phyloP scores from a whole-genome alignment of 2,888 invertebrate genomes.

The Arge pagana region DNA sequence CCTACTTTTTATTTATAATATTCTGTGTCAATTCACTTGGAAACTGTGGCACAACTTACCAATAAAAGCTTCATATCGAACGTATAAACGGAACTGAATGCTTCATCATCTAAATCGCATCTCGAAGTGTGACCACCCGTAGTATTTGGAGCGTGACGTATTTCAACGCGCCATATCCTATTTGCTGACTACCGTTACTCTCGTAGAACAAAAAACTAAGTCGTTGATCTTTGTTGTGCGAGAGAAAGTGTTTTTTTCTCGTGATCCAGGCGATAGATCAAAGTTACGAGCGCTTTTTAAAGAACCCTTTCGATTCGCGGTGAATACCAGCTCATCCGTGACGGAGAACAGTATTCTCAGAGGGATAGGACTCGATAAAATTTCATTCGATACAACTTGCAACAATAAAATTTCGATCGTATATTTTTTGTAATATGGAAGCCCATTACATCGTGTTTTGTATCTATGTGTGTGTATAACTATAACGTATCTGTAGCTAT shows the following conservation, averaged over 20 bases:
- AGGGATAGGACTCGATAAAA: no score
- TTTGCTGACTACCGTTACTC: neutral
- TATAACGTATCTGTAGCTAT: no score
- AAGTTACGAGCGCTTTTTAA: no score
- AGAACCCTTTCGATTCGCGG: no score
- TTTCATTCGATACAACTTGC: no score
- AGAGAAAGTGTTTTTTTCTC: constrained; percentile 26
- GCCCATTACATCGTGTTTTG: constrained; percentile 47
- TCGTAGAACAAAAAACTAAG: neutral
- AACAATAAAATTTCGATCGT: constrained; percentile 40
- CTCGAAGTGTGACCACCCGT: constrained; percentile 17
- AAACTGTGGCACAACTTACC: constrained; percentile 4
- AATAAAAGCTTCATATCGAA: constrained; percentile 9
- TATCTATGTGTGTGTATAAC: constrained; percentile 28
- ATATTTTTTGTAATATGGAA: constrained; percentile 45
- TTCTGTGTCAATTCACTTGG: no score
- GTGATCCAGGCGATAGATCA: no score
- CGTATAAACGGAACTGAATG: constrained; percentile 9
- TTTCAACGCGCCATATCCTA: constrained; percentile 5
- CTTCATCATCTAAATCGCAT: neutral
- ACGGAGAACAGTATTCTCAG: no score
- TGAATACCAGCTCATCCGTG: no score
- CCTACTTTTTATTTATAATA: neutral
- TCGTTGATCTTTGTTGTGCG: neutral
- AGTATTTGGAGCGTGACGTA: constrained; percentile 34